Percentiles rank a stretch among this genome's conserved stretches.
phyloP scores from a whole-genome alignment of 2,888 invertebrate species.

The Biston betularia region DNA sequence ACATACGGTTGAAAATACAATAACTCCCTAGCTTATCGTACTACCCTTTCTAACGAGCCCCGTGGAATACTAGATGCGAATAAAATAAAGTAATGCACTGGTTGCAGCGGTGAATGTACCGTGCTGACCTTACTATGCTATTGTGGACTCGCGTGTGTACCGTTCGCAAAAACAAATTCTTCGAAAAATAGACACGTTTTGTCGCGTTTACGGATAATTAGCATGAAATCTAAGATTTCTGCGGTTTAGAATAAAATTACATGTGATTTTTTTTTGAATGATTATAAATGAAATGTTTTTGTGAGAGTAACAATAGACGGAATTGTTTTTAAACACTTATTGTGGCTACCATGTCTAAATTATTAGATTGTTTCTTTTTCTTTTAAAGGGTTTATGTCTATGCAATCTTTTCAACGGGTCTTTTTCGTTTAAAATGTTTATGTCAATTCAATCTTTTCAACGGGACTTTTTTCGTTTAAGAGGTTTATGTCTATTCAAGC shows the following conservation, averaged over 20 bases:
- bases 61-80: constrained; percentile 34
- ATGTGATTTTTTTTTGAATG: neutral
- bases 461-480: no score
- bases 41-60: neutral
- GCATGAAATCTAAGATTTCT: constrained; percentile 13
- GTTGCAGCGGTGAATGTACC: constrained; percentile 78
- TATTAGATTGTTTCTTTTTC: neutral
- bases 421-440: no score
- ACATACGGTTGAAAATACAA: neutral
- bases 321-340: no score
- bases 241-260: neutral
- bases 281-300: neutral
- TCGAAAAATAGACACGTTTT: constrained; percentile 8
- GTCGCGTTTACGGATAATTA: neutral
- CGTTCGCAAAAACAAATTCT: constrained; percentile 51
- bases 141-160: constrained; percentile 67
- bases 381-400: no score
- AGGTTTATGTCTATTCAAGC: no score
- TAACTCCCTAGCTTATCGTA: neutral
- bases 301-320: neutral
- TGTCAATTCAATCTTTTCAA: no score
- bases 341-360: neutral
- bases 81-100: constrained; percentile 67
- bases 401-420: no score
- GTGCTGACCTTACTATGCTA: constrained; percentile 72